Conservation (phyloP, 2,113 vertebrate genomes). For the Phyllostomus discolor region DNA sequence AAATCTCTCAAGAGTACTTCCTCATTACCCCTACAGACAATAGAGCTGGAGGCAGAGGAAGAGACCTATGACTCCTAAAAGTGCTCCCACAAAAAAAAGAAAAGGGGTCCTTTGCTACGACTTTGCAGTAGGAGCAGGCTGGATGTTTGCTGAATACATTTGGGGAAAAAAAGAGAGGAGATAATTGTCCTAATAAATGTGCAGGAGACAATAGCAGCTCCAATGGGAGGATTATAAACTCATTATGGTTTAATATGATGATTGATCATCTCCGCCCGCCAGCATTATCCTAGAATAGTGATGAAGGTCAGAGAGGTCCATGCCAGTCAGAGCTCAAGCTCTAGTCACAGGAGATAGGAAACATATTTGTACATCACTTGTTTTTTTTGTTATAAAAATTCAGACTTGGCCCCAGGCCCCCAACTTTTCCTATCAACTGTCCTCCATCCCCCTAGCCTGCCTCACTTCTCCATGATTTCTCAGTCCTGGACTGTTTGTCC, state of each 20-base stretch:
- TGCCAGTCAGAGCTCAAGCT: conserved; percentile 25
- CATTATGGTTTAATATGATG: conserved; percentile 78
- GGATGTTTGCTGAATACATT: conserved; percentile 58
- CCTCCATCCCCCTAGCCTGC: not conserved
- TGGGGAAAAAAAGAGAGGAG: conserved; percentile 51
- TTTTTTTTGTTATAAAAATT: conserved; percentile 13
- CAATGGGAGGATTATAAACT: conserved; percentile 73
- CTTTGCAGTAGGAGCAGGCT: not conserved
- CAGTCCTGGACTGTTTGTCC: not conserved
- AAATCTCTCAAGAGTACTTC: not conserved
- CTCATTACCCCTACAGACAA: not conserved
- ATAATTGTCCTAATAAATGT: conserved; percentile 73
- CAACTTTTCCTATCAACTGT: not conserved
- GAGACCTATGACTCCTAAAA: not conserved
- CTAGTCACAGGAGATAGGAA: conserved; percentile 1
- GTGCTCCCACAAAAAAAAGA: not conserved
- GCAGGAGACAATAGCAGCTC: conserved; percentile 61
- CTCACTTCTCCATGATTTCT: not conserved
- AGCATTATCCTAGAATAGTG: conserved; percentile 69
- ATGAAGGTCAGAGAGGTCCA: conserved; percentile 46
- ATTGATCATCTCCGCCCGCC: conserved; percentile 75
- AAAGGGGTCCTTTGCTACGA: not conserved
- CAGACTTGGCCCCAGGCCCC: not conserved
- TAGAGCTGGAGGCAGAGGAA: not conserved
- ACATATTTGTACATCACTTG: not conserved